Base-by-base conservation (phyloP, 2,797 vertebrate genomes). In the Alcedo quadribrachys region DNA sequence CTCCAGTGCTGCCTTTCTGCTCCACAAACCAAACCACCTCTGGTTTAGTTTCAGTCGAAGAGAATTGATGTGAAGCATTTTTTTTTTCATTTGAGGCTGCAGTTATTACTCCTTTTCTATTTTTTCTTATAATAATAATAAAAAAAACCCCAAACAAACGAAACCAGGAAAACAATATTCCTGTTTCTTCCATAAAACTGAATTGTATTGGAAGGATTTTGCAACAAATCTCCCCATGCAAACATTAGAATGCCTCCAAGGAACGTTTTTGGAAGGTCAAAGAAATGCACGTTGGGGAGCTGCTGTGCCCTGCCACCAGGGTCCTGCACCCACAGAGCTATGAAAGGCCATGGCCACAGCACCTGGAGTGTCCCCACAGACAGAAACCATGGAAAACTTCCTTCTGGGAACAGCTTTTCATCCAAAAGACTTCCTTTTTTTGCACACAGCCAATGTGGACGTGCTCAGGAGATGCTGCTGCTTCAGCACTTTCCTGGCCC, bases 301-400 rank as follows among this genome's bases (percentile, higher is more conserved):
- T 25, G 28, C 71, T 54, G 7, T 71, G 58, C 63, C 22, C 50
- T 6, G 7, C 21, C 1, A 0, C 32, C 2, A 16, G 37, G 15
- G 6, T 57, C 37, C 61, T 6, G 25, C 0, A 12, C 16, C 37
- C 9, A 14, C 46, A 43, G 33, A 16, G 32, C 43, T 17, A 5
- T 33, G 25, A 51, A 37, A 24, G 9, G 45, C 32, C 32, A 1
- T 0, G 8, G 66, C 30, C 1, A 0, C 6, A 2, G 48, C 30
- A 24, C 42, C 28, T 8, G 2, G 24, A 4, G 0, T 32, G 43
- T 11, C 32, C 61, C 28, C 51, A 66, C 16, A 45, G 65, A 40
- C 3, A 67, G 50, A 48, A 66, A 20, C 30, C 50, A 54, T 10
- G 3, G 3, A 67, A 42, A n/a, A 55, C n/a, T 28, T 70, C 81